These are phyloP conservation scores for Actenoides hombroni DNA, from an alignment of 2,113 vertebrate species.

Conservation along the genomic window DNA sequence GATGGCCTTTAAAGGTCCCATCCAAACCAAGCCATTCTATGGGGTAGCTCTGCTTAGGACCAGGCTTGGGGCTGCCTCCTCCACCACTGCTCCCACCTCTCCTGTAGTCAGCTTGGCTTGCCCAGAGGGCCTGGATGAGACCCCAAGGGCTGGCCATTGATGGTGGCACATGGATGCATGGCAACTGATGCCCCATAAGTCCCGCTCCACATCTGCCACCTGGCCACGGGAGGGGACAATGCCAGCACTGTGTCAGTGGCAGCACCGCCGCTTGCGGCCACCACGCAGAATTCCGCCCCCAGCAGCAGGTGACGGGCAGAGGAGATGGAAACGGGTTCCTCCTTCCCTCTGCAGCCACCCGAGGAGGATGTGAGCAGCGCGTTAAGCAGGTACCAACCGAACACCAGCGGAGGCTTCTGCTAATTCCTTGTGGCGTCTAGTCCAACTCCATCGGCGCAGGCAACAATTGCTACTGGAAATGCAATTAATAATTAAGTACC, in stretches of 20 bases:
- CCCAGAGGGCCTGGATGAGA: neutral
- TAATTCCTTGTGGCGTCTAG: constrained; percentile 43
- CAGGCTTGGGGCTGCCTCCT: neutral
- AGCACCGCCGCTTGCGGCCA: rapidly evolving
- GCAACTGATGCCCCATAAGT: rapidly evolving
- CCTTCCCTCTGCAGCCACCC: neutral
- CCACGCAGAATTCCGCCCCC: rapidly evolving
- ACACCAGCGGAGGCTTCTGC: neutral
- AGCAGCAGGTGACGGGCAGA: rapidly evolving
- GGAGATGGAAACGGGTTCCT: neutral
- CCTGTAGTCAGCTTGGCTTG: neutral
- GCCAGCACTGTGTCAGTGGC: rapidly evolving
- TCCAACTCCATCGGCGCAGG: constrained; percentile 8
- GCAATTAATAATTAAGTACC: constrained; percentile 56
- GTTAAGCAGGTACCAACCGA: neutral
- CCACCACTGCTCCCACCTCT: rapidly evolving
- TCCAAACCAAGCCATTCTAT: neutral
- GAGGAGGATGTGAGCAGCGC: neutral
- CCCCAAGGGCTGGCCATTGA: rapidly evolving
- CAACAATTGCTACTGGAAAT: constrained; percentile 33
- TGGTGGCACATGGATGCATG: rapidly evolving
- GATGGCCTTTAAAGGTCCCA: neutral
- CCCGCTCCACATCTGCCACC: neutral
- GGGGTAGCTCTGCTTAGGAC: rapidly evolving
- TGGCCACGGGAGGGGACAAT: rapidly evolving